Evolutionary conservation across 2,797 vertebrate species (phyloP).

Genomic region (Platalea minor): DNA sequence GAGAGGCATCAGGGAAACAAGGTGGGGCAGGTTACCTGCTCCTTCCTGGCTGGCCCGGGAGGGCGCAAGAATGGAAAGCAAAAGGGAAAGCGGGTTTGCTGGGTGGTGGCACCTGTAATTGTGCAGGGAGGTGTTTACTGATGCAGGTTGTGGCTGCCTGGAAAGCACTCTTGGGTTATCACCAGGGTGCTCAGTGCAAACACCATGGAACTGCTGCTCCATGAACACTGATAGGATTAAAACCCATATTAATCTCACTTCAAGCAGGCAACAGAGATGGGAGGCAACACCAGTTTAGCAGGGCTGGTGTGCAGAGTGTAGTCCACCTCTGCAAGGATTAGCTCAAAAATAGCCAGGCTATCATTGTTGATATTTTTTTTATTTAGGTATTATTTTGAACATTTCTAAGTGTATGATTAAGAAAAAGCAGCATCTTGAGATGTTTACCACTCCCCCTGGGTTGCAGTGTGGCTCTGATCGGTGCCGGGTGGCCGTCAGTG

Average conservation of each 20-base stretch:
- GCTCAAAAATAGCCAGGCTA: not conserved
- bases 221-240: not conserved
- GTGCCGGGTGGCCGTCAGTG: accelerated
- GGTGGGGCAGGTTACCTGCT: not conserved
- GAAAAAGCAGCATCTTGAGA: not conserved
- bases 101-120: not conserved
- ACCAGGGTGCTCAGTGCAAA: not conserved
- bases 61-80: not conserved
- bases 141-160: not conserved
- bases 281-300: not conserved
- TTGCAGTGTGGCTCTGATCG: accelerated
- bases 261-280: not conserved
- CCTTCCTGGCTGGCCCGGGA: not conserved
- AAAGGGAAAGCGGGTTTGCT: not conserved
- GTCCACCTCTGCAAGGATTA: not conserved
- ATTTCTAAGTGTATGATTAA: not conserved
- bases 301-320: not conserved
- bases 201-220: not conserved
- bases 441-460: not conserved
- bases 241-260: not conserved
- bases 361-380: not conserved
- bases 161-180: not conserved
- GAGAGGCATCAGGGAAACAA: not conserved
- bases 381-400: not conserved
- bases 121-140: not conserved